Conservation (phyloP, 2,113 vertebrate genomes). For the Ceratotherium simum region DNA sequence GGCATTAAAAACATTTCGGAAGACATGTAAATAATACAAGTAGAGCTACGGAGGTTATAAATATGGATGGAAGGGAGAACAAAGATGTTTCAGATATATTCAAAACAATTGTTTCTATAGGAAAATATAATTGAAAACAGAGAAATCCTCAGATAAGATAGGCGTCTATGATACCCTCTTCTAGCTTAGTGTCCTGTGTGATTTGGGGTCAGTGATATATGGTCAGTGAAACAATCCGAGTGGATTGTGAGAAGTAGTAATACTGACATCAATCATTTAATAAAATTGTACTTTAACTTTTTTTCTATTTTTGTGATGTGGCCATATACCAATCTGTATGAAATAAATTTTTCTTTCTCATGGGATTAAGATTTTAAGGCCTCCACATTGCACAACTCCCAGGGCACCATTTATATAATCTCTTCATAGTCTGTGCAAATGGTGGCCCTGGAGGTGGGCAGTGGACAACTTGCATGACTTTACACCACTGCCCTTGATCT, state of each 20-base stretch:
- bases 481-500: not conserved
- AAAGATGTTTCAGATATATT: constrained; percentile 40
- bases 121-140: constrained; percentile 49
- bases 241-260: not conserved
- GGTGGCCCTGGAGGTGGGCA: not conserved
- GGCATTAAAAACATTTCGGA: constrained; percentile 43
- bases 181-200: not conserved
- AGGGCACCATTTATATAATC: not conserved
- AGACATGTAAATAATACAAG: constrained; percentile 63
- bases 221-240: not conserved
- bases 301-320: constrained; percentile 32
- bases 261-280: not conserved
- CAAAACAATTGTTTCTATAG: not conserved
- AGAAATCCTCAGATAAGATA: not conserved
- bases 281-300: not conserved
- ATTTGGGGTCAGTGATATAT: too few species aligned
- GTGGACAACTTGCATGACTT: not conserved
- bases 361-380: constrained; percentile 5
- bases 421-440: not conserved
- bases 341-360: not conserved
- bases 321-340: not conserved
- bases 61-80: constrained; percentile 63
- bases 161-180: rapidly evolving
- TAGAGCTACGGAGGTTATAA: constrained; percentile 53
- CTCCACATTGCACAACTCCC: not conserved